Conservation (phyloP, 2,888 invertebrate species). For the Calliopum simillimum region DNA sequence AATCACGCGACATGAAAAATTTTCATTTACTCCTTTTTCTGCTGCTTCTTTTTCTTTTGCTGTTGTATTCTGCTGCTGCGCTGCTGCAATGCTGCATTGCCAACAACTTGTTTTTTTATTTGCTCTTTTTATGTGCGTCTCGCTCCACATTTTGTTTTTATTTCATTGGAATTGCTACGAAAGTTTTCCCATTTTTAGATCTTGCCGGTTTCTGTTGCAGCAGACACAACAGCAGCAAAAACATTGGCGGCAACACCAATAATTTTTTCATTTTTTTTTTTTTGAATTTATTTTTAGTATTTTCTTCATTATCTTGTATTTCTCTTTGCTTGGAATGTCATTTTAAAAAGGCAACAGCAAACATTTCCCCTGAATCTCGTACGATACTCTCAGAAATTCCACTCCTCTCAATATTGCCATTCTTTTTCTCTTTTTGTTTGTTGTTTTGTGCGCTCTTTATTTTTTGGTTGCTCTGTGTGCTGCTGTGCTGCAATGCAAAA, state of each 20-base stretch:
- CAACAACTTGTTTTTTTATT: constrained; percentile 6
- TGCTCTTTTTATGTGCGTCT: constrained; percentile 30
- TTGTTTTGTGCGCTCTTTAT: constrained; percentile 4
- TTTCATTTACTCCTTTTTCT: constrained; percentile 33
- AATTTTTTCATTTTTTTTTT: constrained; percentile 29
- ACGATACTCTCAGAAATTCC: constrained; percentile 49
- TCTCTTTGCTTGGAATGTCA: not conserved
- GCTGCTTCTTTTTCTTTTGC: constrained; percentile 52
- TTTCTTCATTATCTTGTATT: constrained; percentile 5
- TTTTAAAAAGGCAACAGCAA: constrained; percentile 1
- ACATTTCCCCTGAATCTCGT: constrained; percentile 62
- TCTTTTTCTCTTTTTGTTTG: constrained; percentile 35
- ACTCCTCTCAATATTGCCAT: not conserved
- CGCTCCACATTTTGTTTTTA: not conserved
- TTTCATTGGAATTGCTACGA: not conserved
- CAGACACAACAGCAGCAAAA: constrained; percentile 30
- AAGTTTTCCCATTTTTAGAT: not conserved
- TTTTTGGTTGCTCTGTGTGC: not conserved
- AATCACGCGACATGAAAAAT: constrained; percentile 55
- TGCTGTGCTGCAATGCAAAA: not conserved
- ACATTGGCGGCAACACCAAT: not conserved
- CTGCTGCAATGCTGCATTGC: constrained; percentile 44
- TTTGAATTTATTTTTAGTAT: not conserved
- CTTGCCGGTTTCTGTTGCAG: constrained; percentile 12
- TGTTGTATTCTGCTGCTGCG: constrained; percentile 38